Conservation (phyloP, 2,797 vertebrate species). For the Gymnopithys bicolor region DNA sequence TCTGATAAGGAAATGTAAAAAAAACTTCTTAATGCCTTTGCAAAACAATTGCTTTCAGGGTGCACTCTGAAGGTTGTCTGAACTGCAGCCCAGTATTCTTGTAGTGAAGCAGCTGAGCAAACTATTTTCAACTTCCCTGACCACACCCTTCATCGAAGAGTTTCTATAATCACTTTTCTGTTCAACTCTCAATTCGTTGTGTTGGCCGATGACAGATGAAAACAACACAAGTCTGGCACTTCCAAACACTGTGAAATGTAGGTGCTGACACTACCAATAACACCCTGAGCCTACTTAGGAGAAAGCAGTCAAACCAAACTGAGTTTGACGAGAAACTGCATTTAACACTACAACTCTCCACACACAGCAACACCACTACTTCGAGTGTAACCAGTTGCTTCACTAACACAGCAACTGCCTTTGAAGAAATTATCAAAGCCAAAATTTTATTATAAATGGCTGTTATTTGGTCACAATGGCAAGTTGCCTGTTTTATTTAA, state of each 20-base stretch:
- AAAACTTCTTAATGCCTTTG: not conserved
- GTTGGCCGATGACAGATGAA: slow-evolving; percentile 55
- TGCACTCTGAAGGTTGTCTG: not conserved
- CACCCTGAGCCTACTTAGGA: not conserved
- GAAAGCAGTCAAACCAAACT: slow-evolving; percentile 41
- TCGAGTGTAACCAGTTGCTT: slow-evolving; percentile 31
- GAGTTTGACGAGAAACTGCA: slow-evolving; percentile 1
- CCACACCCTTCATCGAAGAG: slow-evolving; percentile 21
- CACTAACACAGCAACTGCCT: slow-evolving; percentile 8
- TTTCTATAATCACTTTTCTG: slow-evolving; percentile 39
- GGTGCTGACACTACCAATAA: slow-evolving; percentile 24
- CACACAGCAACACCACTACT: not conserved
- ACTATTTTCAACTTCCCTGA: slow-evolving; percentile 28
- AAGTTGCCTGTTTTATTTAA: slow-evolving; percentile 47
- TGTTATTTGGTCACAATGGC: slow-evolving; percentile 32
- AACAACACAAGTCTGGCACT: slow-evolving; percentile 43
- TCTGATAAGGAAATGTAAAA: not conserved
- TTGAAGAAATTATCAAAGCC: slow-evolving; percentile 34
- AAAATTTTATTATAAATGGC: not conserved
- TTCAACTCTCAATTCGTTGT: slow-evolving; percentile 1
- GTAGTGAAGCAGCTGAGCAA: slow-evolving; percentile 23
- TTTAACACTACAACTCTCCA: slow-evolving; percentile 33
- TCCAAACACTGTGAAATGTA: not conserved
- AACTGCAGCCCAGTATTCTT: slow-evolving; percentile 12
- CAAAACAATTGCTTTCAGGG: not conserved